phyloP scores from a whole-genome alignment of 1,140 invertebrate genomes.

The Orchesella cincta region DNA sequence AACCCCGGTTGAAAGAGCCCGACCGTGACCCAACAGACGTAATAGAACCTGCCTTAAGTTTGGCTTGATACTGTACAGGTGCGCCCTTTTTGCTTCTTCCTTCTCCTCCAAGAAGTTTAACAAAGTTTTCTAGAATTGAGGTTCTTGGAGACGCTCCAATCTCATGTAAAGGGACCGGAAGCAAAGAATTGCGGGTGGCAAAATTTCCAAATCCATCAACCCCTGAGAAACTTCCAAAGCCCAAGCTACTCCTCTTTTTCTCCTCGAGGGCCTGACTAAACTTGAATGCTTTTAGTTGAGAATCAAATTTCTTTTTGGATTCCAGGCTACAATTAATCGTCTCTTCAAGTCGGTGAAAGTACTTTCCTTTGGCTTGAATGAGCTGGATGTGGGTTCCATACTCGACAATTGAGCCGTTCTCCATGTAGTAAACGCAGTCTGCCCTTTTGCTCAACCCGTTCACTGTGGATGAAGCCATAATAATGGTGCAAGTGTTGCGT shows the following conservation, averaged over 20 bases:
- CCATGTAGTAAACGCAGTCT: constrained; percentile 34
- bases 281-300: background rate
- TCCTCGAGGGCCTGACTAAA: background rate
- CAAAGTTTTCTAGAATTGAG: too few relatives aligned
- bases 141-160: too few relatives aligned
- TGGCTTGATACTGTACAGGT: too few relatives aligned
- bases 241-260: background rate
- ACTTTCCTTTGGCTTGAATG: background rate
- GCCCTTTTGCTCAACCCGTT: constrained; percentile 24
- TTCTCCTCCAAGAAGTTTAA: too few relatives aligned
- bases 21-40: too few relatives aligned
- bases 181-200: background rate
- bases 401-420: constrained; percentile 11
- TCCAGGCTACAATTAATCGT: background rate
- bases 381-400: background rate
- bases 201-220: too few relatives aligned
- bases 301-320: background rate
- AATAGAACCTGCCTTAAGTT: too few relatives aligned
- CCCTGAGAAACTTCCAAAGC: background rate
- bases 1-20: too few relatives aligned
- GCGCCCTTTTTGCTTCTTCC: too few relatives aligned
- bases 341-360: background rate
- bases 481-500: constrained; percentile 21
- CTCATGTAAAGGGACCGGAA: too few relatives aligned
- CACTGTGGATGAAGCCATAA: constrained; percentile 3